Evolutionary conservation across 2,888 invertebrate species (phyloP).

Genomic region (Nebria salina): DNA sequence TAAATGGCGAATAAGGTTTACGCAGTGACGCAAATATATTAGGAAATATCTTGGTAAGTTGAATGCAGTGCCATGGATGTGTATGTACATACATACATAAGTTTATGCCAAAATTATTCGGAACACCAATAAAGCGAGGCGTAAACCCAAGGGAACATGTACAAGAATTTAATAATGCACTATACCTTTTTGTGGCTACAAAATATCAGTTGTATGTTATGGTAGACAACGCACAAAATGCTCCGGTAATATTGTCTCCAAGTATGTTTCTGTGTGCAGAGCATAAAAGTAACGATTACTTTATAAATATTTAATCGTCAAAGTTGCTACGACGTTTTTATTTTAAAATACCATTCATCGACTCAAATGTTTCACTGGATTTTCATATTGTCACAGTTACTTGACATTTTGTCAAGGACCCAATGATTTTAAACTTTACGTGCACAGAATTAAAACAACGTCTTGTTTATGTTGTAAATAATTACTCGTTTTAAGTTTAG

Average conservation of each 20-base stretch:
- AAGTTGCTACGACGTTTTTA: too few relatives aligned
- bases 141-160: slow-evolving; percentile 7
- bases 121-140: slow-evolving; percentile 15
- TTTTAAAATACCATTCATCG: too few relatives aligned
- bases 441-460: not conserved
- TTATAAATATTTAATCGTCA: too few relatives aligned
- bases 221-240: too few relatives aligned
- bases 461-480: not conserved
- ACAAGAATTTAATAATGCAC: slow-evolving; percentile 41
- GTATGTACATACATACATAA: slow-evolving; percentile 19
- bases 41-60: slow-evolving; percentile 12
- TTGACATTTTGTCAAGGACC: too few relatives aligned
- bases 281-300: too few relatives aligned
- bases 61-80: not conserved
- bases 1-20: not conserved
- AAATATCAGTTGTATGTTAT: too few relatives aligned
- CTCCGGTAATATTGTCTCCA: too few relatives aligned
- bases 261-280: too few relatives aligned
- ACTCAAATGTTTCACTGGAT: too few relatives aligned
- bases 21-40: not conserved
- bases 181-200: not conserved
- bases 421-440: too few relatives aligned
- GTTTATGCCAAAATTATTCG: slow-evolving; percentile 41
- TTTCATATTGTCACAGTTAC: too few relatives aligned
- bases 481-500: not conserved